phyloP scores from a whole-genome alignment of 2,797 vertebrate genomes.

The Dicrostonyx torquatus region DNA sequence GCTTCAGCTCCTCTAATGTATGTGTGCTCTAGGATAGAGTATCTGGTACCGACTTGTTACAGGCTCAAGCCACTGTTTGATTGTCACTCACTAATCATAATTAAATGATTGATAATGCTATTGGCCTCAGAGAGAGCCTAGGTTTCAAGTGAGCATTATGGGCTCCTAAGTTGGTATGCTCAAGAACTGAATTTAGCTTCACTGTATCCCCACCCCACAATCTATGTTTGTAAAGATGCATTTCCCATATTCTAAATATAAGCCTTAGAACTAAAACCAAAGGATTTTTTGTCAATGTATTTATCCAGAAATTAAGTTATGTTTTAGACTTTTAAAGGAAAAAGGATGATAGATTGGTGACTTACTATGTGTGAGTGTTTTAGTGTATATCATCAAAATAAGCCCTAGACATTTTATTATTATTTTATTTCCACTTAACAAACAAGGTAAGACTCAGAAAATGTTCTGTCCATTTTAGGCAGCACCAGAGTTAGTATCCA shows the following conservation, averaged over 20 bases:
- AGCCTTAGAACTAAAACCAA: slow-evolving; percentile 20
- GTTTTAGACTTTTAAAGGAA: slow-evolving; percentile 46
- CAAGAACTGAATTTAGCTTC: neutral
- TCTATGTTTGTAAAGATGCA: neutral
- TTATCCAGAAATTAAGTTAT: slow-evolving; percentile 12
- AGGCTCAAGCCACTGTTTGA: neutral
- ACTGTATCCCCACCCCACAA: neutral
- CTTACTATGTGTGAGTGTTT: neutral
- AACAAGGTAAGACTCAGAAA: neutral
- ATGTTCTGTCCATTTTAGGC: neutral
- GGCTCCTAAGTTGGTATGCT: slow-evolving; percentile 7
- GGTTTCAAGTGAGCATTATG: slow-evolving; percentile 14
- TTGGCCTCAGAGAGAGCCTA: slow-evolving; percentile 7
- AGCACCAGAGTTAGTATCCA: neutral
- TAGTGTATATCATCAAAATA: slow-evolving; percentile 7
- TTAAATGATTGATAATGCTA: slow-evolving; percentile 2
- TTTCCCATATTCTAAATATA: slow-evolving; percentile 51
- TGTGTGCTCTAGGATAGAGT: neutral
- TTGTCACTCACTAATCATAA: neutral
- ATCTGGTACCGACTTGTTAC: neutral
- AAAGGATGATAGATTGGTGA: neutral
- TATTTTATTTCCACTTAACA: slow-evolving; percentile 1
- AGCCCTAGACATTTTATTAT: neutral
- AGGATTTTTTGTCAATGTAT: slow-evolving; percentile 26
- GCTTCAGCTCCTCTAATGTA: neutral